These are phyloP conservation scores for Todiramphus saurophagus DNA, from an alignment of 2,113 vertebrate genomes.

Conservation along the genomic window DNA sequence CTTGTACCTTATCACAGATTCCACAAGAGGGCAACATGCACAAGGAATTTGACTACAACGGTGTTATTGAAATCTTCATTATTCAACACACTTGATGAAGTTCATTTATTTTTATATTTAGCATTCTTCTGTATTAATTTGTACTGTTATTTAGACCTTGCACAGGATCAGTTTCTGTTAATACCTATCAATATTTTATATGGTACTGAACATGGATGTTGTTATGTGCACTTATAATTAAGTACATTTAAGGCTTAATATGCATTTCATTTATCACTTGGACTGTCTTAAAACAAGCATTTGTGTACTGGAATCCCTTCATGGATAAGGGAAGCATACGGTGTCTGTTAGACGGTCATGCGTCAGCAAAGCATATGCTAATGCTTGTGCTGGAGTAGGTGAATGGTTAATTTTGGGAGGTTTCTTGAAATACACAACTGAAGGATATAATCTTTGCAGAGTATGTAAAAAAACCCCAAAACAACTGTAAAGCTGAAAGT, in stretches of 20 bases:
- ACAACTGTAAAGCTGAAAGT: neutral
- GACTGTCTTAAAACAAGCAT: neutral
- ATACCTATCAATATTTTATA: neutral
- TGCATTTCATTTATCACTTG: constrained; percentile 31
- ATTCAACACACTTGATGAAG: constrained; percentile 21
- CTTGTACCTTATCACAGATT: neutral
- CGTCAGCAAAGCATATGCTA: neutral
- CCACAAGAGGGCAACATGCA: constrained; percentile 78
- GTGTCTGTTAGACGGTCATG: neutral
- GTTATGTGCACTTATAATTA: constrained; percentile 30
- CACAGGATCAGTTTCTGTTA: neutral
- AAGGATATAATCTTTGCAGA: neutral
- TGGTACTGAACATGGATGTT: neutral
- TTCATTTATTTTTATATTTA: constrained; percentile 49
- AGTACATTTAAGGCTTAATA: constrained; percentile 41
- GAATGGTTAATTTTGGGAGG: neutral
- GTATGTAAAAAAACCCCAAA: neutral
- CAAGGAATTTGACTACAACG: neutral
- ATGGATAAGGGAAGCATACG: neutral
- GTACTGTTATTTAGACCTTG: constrained; percentile 60
- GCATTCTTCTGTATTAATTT: constrained; percentile 24
- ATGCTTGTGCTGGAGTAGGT: neutral
- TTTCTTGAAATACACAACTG: neutral
- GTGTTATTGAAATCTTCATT: neutral
- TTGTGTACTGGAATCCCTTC: neutral